These are phyloP conservation scores for Loriculus beryllinus DNA, from an alignment of 2,797 vertebrate species.

Conservation along the genomic window DNA sequence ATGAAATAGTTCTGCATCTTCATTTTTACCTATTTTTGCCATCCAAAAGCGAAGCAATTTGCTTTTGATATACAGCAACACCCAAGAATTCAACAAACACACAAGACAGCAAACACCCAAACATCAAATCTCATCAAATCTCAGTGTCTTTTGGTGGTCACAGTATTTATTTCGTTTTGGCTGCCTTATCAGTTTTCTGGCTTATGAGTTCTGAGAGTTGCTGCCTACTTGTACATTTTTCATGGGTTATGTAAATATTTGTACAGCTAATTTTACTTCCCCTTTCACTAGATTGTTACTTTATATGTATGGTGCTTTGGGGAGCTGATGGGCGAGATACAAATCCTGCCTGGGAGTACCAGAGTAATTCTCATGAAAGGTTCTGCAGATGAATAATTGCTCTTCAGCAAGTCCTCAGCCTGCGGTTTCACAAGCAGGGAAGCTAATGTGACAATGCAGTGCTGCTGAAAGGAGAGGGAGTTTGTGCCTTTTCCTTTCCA, in stretches of 20 bases:
- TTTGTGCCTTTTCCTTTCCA: neutral
- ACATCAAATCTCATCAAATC: neutral
- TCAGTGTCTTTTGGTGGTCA: neutral
- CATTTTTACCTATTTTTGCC: neutral
- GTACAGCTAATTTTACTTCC: neutral
- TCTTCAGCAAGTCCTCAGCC: neutral
- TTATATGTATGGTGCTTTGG: neutral
- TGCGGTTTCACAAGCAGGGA: neutral
- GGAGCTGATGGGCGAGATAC: neutral
- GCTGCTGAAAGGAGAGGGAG: constrained; percentile 8
- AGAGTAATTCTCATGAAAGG: neutral
- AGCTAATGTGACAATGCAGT: neutral
- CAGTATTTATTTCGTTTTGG: neutral
- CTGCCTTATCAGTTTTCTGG: neutral
- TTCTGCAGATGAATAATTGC: constrained; percentile 32
- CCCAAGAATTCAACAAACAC: neutral
- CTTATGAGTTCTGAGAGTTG: neutral
- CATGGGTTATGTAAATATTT: neutral
- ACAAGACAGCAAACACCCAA: neutral
- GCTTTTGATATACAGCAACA: neutral
- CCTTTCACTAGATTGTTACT: neutral
- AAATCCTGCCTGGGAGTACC: neutral
- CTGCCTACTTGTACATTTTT: neutral
- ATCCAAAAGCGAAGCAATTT: neutral
- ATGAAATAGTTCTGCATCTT: neutral